phyloP scores from a whole-genome alignment of 2,113 vertebrate genomes.

The Callospermophilus lateralis region DNA sequence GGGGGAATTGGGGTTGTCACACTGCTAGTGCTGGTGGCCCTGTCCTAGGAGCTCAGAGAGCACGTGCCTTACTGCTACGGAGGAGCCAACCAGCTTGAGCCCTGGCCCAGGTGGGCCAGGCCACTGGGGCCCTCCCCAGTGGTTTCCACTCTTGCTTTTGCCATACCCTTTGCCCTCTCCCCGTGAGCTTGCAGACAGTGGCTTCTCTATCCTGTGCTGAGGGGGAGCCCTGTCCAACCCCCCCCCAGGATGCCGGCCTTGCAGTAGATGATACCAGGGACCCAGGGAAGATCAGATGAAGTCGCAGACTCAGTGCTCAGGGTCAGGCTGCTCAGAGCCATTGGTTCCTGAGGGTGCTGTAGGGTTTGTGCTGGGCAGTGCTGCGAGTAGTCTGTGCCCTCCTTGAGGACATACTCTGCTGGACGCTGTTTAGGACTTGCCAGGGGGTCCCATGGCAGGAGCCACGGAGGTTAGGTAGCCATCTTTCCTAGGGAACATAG shows the following conservation, averaged over 20 bases:
- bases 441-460: no score
- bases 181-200: background rate
- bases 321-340: rapidly evolving
- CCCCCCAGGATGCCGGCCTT: background rate
- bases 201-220: background rate
- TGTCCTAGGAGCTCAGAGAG: background rate
- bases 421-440: no score
- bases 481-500: background rate
- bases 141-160: background rate
- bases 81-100: background rate
- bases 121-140: no score
- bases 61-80: rapidly evolving
- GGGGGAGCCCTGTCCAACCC: background rate
- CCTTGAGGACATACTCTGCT: background rate
- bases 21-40: rapidly evolving
- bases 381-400: no score
- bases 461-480: background rate
- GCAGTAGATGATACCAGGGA: background rate
- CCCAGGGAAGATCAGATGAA: background rate
- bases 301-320: background rate
- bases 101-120: background rate
- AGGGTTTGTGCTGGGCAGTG: background rate
- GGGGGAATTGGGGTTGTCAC: no score
- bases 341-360: background rate
- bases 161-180: background rate